phyloP scores from a whole-genome alignment of 2,797 vertebrate genomes.

The Gadopsis bispinosus region DNA sequence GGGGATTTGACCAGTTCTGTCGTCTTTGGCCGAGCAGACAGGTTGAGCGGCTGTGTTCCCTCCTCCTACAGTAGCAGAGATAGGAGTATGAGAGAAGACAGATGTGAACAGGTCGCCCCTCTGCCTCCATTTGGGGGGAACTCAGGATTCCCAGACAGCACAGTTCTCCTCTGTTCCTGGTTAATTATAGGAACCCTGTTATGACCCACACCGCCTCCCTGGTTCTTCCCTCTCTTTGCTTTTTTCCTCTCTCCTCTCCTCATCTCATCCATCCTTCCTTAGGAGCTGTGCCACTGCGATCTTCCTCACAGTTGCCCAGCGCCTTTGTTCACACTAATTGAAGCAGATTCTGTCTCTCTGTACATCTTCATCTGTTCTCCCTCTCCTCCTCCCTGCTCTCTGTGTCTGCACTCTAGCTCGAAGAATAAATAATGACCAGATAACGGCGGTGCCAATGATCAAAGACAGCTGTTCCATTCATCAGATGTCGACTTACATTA shows the following conservation, averaged over 20 bases:
- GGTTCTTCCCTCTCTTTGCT: constrained; percentile 37
- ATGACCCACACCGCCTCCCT: constrained; percentile 76
- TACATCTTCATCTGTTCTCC: constrained; percentile 92
- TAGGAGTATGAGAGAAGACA: constrained; percentile 71
- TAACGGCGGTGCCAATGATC: constrained; percentile 79
- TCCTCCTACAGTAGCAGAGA: constrained; percentile 88
- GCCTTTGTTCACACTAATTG: constrained; percentile 97
- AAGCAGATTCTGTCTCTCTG: constrained; percentile 95
- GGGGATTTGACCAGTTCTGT: constrained; percentile 92
- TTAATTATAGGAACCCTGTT: constrained; percentile 91
- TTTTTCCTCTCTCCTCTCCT: constrained; percentile 12
- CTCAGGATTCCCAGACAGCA: constrained; percentile 87
- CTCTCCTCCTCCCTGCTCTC: constrained; percentile 79
- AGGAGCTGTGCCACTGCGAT: constrained; percentile 90
- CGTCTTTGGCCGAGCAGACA: constrained; percentile 95
- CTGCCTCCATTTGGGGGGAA: constrained; percentile 66
- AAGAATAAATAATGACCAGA: constrained; percentile 86
- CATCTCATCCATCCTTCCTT: constrained; percentile 85
- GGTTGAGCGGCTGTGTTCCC: constrained; percentile 95
- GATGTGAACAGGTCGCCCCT: constrained; percentile 67
- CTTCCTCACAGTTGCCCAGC: constrained; percentile 92
- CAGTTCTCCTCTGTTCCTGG: constrained; percentile 71
- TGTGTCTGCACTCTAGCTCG: constrained; percentile 79
- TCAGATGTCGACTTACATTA: constrained; percentile 84
- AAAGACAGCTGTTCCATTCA: constrained; percentile 86